Percentiles rank a stretch among this genome's conserved stretches.
Conservation (phyloP, 1,140 invertebrate genomes). For the Listronotus oregonensis region DNA sequence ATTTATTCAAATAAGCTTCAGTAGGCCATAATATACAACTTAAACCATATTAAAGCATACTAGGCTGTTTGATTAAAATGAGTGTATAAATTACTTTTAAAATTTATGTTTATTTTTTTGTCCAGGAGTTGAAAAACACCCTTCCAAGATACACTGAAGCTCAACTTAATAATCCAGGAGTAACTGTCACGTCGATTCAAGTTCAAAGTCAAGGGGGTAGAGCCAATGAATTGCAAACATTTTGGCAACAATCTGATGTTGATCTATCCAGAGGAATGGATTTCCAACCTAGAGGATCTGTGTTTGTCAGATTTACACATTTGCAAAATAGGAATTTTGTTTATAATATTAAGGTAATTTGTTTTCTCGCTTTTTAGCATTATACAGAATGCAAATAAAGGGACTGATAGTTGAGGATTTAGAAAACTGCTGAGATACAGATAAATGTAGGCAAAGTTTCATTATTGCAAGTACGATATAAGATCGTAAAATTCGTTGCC, state of each 20-base stretch:
- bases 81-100: too few species aligned
- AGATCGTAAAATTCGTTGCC: too few species aligned
- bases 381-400: too few species aligned
- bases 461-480: too few species aligned
- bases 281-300: constrained; percentile 71
- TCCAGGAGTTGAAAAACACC: constrained; percentile 71
- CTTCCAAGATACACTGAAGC: constrained; percentile 65
- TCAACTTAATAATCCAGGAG: constrained; percentile 67
- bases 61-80: too few species aligned
- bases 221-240: constrained; percentile 65
- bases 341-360: constrained; percentile 68
- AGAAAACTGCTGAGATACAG: too few species aligned
- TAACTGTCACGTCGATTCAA: constrained; percentile 63
- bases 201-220: constrained; percentile 58
- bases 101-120: constrained; percentile 55
- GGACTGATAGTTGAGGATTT: too few species aligned
- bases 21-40: too few species aligned
- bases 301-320: constrained; percentile 74
- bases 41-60: too few species aligned
- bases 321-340: constrained; percentile 73
- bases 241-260: constrained; percentile 76
- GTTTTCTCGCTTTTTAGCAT: too few species aligned
- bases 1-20: too few species aligned
- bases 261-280: constrained; percentile 77
- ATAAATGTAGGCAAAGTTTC: too few species aligned